phyloP scores from a whole-genome alignment of 2,113 vertebrate genomes.

The Ceratotherium simum region DNA sequence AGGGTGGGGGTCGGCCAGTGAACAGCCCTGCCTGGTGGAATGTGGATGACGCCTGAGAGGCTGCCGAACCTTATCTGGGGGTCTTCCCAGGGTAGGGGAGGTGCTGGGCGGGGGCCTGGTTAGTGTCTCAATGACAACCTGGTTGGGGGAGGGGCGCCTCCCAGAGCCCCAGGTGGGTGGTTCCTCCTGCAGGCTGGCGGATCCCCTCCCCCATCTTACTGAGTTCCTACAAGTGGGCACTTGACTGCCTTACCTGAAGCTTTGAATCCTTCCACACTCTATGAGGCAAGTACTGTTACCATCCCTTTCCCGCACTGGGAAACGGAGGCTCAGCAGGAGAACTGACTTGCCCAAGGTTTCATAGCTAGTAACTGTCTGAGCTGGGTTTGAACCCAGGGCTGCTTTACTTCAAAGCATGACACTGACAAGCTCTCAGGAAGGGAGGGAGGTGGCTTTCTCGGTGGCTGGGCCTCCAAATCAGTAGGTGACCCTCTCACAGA shows the following conservation, averaged over 20 bases:
- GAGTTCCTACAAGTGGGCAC: not conserved
- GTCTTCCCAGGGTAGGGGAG: constrained; percentile 61
- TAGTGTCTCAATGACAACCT: constrained; percentile 75
- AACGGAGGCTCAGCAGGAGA: not conserved
- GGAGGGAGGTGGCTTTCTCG: not conserved
- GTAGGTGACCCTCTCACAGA: not conserved
- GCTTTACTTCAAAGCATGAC: not conserved
- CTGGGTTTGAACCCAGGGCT: not conserved
- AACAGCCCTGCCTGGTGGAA: constrained; percentile 59
- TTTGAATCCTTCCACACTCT: not conserved
- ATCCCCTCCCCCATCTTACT: not conserved
- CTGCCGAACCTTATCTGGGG: constrained; percentile 77
- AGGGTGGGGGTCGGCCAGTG: not conserved
- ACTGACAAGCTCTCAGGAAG: not conserved
- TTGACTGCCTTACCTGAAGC: not conserved
- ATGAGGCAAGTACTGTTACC: not conserved
- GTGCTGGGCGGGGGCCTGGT: constrained; percentile 4
- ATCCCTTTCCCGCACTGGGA: not conserved
- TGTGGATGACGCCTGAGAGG: constrained; percentile 67
- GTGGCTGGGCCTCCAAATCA: not conserved
- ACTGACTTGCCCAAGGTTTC: not conserved
- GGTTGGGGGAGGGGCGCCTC: not conserved
- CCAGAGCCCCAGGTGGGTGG: not conserved
- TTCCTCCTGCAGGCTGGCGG: not conserved
- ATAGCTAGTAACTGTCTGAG: not conserved